A percentile compares a stretch with the other conserved stretches of the same genome.
Evolutionary conservation across 2,113 vertebrate genomes (phyloP).

Genomic region (Aepyceros melampus): DNA sequence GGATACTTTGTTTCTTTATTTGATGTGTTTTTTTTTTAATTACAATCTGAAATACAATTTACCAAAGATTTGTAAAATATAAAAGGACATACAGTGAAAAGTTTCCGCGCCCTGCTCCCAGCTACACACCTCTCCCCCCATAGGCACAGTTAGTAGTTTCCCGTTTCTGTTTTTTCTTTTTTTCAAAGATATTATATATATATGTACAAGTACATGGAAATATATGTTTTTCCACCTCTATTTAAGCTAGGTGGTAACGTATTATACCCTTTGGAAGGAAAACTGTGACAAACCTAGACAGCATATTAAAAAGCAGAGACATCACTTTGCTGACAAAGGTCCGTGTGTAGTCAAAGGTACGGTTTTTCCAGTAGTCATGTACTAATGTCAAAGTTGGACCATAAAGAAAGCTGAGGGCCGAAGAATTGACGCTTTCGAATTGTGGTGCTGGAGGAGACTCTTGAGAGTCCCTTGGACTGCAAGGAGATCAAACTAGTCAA

Average conservation of each 20-base stretch:
- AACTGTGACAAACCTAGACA: neutral
- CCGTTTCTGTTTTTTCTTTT: neutral
- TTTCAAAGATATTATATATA: neutral
- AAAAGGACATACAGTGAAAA: neutral
- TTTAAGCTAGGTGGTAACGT: neutral
- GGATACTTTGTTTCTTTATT: neutral
- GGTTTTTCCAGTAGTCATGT: neutral
- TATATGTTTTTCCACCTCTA: neutral
- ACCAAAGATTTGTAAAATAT: neutral
- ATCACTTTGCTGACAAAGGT: neutral
- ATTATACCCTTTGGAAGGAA: neutral
- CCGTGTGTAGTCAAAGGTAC: neutral
- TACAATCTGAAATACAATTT: slow-evolving; percentile 20
- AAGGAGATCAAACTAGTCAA: neutral
- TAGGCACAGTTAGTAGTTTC: neutral
- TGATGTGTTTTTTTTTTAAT: neutral
- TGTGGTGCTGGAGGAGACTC: neutral
- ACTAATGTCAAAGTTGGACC: neutral
- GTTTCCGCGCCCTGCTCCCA: neutral
- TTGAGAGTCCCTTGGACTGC: neutral
- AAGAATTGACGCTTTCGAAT: neutral
- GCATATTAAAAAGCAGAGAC: neutral
- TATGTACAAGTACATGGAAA: neutral
- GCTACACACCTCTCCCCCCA: too few species aligned
- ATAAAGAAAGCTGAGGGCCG: neutral